Percentiles rank a stretch among this genome's conserved stretches.
phyloP scores from a whole-genome alignment of 2,888 invertebrate genomes.

The Rotaria sp. region DNA sequence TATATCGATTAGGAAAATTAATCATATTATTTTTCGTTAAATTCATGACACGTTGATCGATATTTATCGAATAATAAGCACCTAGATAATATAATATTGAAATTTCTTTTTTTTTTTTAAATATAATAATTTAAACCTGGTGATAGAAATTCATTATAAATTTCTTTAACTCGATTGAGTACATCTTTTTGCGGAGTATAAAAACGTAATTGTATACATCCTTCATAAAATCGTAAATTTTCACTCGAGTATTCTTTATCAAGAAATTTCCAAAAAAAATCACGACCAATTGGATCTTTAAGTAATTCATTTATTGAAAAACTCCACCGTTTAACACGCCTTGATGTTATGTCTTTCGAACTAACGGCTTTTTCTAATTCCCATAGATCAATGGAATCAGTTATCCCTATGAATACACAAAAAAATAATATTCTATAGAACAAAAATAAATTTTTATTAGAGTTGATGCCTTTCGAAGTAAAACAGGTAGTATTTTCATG shows the following conservation, averaged over 20 bases:
- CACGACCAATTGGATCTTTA: conserved; percentile 84
- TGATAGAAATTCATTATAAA: conserved; percentile 72
- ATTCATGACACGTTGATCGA: conserved; percentile 84
- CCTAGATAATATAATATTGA: conserved; percentile 50
- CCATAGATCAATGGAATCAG: conserved; percentile 91
- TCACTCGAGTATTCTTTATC: conserved; percentile 97
- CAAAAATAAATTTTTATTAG: too few relatives aligned
- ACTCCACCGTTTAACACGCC: conserved; percentile 80
- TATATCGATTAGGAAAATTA: conserved; percentile 66
- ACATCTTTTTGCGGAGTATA: conserved; percentile 33
- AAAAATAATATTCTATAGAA: neutral
- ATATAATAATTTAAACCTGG: conserved; percentile 57
- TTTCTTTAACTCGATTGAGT: conserved; percentile 32
- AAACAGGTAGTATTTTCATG: too few relatives aligned
- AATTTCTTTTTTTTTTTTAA: neutral
- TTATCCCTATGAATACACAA: conserved; percentile 78
- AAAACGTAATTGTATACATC: conserved; percentile 56
- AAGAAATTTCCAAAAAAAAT: conserved; percentile 88
- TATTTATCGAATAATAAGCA: conserved; percentile 90
- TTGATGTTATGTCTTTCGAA: conserved; percentile 59
- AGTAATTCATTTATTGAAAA: conserved; percentile 88
- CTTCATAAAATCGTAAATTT: conserved; percentile 69
- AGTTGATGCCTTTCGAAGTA: too few relatives aligned
- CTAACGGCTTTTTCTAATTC: conserved; percentile 74
- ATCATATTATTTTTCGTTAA: conserved; percentile 72